Evolutionary conservation across 2,797 vertebrate genomes (phyloP).

Genomic region (Diglossa cyanea): DNA sequence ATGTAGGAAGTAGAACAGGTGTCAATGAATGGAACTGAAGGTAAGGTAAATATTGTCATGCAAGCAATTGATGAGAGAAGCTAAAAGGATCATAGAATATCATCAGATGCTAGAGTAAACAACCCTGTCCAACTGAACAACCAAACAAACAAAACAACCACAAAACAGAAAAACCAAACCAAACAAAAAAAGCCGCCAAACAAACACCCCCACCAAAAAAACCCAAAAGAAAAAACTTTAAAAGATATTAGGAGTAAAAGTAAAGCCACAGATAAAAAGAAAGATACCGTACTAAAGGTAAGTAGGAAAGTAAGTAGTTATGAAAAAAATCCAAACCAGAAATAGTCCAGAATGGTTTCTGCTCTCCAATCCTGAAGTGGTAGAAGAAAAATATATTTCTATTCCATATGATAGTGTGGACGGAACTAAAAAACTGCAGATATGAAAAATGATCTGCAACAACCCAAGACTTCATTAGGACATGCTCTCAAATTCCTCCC

Average conservation of each 20-base stretch:
- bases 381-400: background rate
- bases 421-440: background rate
- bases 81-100: background rate
- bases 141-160: background rate
- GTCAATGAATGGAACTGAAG: background rate
- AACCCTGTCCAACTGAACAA: background rate
- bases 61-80: background rate
- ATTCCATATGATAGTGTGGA: background rate
- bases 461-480: background rate
- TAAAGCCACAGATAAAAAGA: background rate
- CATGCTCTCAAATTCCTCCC: background rate
- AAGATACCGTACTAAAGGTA: background rate
- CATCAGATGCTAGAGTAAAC: background rate
- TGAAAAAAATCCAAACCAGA: rapidly evolving
- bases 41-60: background rate
- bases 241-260: background rate
- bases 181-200: background rate
- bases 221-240: background rate
- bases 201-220: background rate
- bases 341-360: background rate
- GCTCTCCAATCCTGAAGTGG: background rate
- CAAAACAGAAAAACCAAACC: background rate
- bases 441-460: background rate
- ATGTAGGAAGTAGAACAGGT: background rate
- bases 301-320: background rate